Evolutionary conservation across 2,888 invertebrate species (phyloP).

Genomic region (Drosophila melanosoma): DNA sequence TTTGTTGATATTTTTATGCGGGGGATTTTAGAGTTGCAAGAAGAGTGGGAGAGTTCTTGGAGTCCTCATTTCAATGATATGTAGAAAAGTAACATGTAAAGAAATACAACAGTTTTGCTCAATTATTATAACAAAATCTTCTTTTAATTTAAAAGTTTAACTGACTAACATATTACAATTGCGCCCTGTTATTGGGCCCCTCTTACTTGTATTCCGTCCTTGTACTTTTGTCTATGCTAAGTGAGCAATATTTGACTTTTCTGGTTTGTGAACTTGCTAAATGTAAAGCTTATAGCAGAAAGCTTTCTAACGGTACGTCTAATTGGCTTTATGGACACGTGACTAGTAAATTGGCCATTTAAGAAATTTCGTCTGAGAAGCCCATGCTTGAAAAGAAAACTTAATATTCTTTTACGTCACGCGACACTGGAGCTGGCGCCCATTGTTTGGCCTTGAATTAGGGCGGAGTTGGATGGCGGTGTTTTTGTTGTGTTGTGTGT

Average conservation of each 20-base stretch:
- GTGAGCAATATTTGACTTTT: not conserved
- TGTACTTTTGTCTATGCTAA: not conserved
- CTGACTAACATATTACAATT: not conserved
- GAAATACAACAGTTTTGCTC: too few species aligned
- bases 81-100: too few species aligned
- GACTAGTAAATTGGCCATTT: slow-evolving; percentile 50
- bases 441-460: slow-evolving; percentile 70
- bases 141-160: not conserved
- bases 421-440: slow-evolving; percentile 65
- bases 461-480: slow-evolving; percentile 34
- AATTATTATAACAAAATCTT: not conserved
- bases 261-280: slow-evolving; percentile 55
- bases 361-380: slow-evolving; percentile 46
- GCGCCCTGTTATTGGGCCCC: not conserved
- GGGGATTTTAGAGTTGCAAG: not conserved
- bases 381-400: slow-evolving; percentile 46
- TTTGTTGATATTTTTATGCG: not conserved
- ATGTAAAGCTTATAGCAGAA: slow-evolving; percentile 35
- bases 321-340: slow-evolving; percentile 71
- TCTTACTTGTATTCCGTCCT: not conserved
- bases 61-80: not conserved
- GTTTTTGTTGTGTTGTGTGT: slow-evolving; percentile 1
- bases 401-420: slow-evolving; percentile 72
- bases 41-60: not conserved
- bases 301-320: slow-evolving; percentile 53